These are phyloP conservation scores for Drosophila buzzatii DNA, from an alignment of 2,888 invertebrate genomes.

Conservation along the genomic window DNA sequence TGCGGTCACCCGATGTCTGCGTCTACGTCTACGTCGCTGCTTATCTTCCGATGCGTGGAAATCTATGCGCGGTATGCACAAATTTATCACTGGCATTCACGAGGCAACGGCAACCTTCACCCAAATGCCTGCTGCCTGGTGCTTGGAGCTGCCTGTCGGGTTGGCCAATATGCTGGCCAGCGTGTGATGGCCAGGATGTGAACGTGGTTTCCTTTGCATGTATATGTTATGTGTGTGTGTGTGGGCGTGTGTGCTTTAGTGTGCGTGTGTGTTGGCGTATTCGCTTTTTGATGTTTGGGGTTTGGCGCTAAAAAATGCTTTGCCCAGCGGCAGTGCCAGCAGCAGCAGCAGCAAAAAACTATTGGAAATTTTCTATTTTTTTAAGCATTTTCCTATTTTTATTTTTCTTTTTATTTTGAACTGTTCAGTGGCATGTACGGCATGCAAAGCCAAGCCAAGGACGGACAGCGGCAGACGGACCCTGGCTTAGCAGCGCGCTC, in stretches of 20 bases:
- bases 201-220: slow-evolving; percentile 56
- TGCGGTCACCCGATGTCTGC: slow-evolving; percentile 39
- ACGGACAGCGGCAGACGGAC: neutral
- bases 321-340: slow-evolving; percentile 51
- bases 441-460: slow-evolving; percentile 42
- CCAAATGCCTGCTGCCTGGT: slow-evolving; percentile 56
- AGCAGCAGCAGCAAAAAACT: slow-evolving; percentile 58
- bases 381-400: slow-evolving; percentile 24
- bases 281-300: slow-evolving; percentile 79
- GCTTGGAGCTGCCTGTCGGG: slow-evolving; percentile 45
- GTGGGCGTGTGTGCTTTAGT: slow-evolving; percentile 22
- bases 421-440: slow-evolving; percentile 52
- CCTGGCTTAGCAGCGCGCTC: slow-evolving; percentile 12
- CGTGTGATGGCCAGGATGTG: slow-evolving; percentile 63
- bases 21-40: slow-evolving; percentile 27
- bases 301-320: slow-evolving; percentile 75
- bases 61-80: slow-evolving; percentile 80
- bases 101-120: slow-evolving; percentile 78
- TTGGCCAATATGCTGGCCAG: slow-evolving; percentile 72
- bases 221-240: slow-evolving; percentile 6
- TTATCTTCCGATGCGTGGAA: slow-evolving; percentile 57
- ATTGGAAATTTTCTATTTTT: slow-evolving; percentile 63
- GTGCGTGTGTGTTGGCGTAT: slow-evolving; percentile 44
- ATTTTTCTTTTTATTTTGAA: slow-evolving; percentile 22
- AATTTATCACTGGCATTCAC: slow-evolving; percentile 77